Evolutionary conservation across 2,888 invertebrate genomes (phyloP).

Genomic region (Ctena decussata): DNA sequence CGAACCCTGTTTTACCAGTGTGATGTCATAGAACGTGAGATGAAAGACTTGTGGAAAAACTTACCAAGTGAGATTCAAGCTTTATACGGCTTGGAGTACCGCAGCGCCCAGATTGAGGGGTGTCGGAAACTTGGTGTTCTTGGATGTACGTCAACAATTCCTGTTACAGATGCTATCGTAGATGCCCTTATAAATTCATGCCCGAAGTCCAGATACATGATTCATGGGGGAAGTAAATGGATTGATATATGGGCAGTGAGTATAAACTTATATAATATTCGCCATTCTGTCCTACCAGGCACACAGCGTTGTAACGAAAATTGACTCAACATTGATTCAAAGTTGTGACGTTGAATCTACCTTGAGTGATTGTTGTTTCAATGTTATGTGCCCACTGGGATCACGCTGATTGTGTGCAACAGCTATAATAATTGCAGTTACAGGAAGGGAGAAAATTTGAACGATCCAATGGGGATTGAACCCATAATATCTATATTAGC

Average conservation of each 20-base stretch:
- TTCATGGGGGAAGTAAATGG: constrained; percentile 16
- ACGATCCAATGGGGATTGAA: too few relatives aligned
- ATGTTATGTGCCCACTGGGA: too few relatives aligned
- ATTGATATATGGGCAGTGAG: constrained; percentile 32
- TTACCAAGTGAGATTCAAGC: not conserved
- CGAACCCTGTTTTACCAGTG: not conserved
- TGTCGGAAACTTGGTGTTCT: not conserved
- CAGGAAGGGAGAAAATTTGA: too few relatives aligned
- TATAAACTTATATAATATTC: not conserved
- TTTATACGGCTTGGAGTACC: not conserved
- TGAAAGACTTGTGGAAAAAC: not conserved
- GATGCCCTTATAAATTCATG: constrained; percentile 26
- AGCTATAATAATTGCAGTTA: too few relatives aligned
- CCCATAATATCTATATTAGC: too few relatives aligned
- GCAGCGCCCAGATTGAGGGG: not conserved
- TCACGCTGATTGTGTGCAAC: too few relatives aligned
- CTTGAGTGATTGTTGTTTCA: too few relatives aligned
- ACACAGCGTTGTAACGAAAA: too few relatives aligned
- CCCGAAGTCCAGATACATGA: constrained; percentile 36
- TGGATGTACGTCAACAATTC: not conserved
- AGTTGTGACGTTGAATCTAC: too few relatives aligned
- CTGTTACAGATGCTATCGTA: constrained; percentile 35
- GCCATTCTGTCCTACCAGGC: too few relatives aligned
- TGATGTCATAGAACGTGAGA: not conserved
- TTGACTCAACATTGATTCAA: too few relatives aligned